These are phyloP conservation scores for Pentamera pediparva DNA, from an alignment of 53 echinoderm and acorn worm genomes.

Conservation along the genomic window DNA sequence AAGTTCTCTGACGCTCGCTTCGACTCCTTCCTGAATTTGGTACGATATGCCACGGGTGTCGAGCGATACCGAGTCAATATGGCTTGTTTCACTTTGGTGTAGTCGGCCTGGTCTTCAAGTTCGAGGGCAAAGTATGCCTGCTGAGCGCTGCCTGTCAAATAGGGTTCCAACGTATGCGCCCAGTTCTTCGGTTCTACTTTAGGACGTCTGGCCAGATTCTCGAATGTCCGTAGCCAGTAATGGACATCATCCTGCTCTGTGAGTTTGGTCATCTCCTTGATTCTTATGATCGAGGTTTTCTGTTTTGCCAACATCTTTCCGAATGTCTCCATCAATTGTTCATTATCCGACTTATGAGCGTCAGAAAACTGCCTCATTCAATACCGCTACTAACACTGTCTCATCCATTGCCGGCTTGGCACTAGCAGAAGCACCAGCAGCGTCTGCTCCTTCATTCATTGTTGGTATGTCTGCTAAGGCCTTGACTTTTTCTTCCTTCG, in stretches of 20 bases:
- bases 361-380: slow-evolving; percentile 9
- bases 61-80: slow-evolving; percentile 3
- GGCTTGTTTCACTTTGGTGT: slow-evolving; percentile 12
- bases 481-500: not conserved
- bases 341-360: slow-evolving; percentile 11
- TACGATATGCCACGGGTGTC: slow-evolving; percentile 1
- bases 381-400: not conserved
- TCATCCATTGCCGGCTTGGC: not conserved
- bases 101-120: slow-evolving; percentile 2
- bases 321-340: not conserved
- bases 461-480: not conserved
- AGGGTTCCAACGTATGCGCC: slow-evolving; percentile 14
- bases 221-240: slow-evolving; percentile 15
- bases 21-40: slow-evolving; percentile 9
- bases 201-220: not conserved
- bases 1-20: not conserved
- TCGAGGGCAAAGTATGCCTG: slow-evolving; percentile 8
- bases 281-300: not conserved
- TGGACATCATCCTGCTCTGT: not conserved
- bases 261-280: slow-evolving; percentile 7
- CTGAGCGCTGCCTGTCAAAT: slow-evolving; percentile 16
- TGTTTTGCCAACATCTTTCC: not conserved
- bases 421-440: not conserved
- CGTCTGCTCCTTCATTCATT: not conserved
- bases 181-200: not conserved